Base-by-base conservation (phyloP, 2,888 invertebrate genomes). In the Drosophila nigricruria region DNA sequence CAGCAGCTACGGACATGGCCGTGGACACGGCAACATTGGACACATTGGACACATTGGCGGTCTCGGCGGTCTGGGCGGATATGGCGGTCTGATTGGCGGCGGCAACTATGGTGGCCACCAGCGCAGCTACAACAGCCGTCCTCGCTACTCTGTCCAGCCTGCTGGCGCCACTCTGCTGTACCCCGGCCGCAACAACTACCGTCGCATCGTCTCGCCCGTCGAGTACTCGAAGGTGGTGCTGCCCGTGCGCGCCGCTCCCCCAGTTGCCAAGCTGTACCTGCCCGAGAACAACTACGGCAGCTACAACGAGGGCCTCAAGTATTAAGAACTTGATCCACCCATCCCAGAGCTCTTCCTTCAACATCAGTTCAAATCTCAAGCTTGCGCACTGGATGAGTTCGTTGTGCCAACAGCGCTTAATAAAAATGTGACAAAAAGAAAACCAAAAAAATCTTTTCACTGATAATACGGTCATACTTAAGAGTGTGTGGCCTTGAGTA, bases 241-340 rank as follows among this genome's bases (percentile, higher is more conserved):
- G 76, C 91, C 91, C 64, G 52, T 91, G 50, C 79, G 81, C 27
- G 73, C 81, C 30, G 79, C 82, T 12, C 76, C 70, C 20, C 87
- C 92, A n/a, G 87, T 91, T 38, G 91, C 91, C 79, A 91, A 87
- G 78, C 76, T 91, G 10, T 91, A 36, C 36, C 59, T 87, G 27
- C 90, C 91, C 23, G 77, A 82, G 59, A 61, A 80, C 61, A 74
- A 73, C 59, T 82, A 86, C 47, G 78, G 72, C 69, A 58, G 45
- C 73, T 61, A 60, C 42, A 25, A 38, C 54, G 50, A 57, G 52
- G 64, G 38, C 18, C 18, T 65, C 79, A 60, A 45, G 32, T 77
- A 79, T 67, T 71, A 76, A 59, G 50, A 52, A 62, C 40, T 34
- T 14, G n/a, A 12, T 14, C 30, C 25, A 18, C 45, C 23, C 0